These are phyloP conservation scores for Lanius collurio DNA, from an alignment of 2,113 vertebrate genomes.

Conservation along the genomic window DNA sequence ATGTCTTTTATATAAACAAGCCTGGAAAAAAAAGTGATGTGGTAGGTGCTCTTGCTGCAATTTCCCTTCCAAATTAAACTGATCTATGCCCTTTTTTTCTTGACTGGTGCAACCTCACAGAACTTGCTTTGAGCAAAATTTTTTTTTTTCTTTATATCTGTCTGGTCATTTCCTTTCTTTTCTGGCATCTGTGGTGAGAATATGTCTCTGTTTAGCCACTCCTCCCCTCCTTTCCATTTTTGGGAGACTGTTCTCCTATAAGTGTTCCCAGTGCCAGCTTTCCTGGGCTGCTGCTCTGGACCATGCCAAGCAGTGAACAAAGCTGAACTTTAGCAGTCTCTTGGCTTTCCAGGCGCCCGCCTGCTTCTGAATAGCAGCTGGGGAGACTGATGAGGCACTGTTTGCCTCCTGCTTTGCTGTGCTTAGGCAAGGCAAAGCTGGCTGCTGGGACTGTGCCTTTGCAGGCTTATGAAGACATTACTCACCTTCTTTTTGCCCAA, in stretches of 20 bases:
- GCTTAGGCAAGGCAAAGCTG: background rate
- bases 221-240: slow-evolving; percentile 28
- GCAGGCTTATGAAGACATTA: slow-evolving; percentile 5
- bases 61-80: background rate
- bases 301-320: slow-evolving; percentile 4
- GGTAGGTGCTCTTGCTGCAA: background rate
- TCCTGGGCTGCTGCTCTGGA: fast-evolving
- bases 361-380: slow-evolving; percentile 14
- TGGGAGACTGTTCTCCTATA: slow-evolving; percentile 32
- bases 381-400: slow-evolving; percentile 30
- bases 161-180: slow-evolving; percentile 46
- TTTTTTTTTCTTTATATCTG: background rate
- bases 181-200: slow-evolving; percentile 34
- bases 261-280: background rate
- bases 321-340: slow-evolving; percentile 48
- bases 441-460: background rate
- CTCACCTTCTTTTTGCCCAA: background rate
- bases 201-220: background rate
- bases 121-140: background rate
- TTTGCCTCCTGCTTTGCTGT: background rate
- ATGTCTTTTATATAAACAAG: background rate
- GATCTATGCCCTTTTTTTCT: background rate
- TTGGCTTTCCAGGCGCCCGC: slow-evolving; percentile 22
- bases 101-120: background rate
- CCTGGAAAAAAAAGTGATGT: background rate